phyloP scores from a whole-genome alignment of 2,113 vertebrate genomes.

The Myiopsitta monachus region DNA sequence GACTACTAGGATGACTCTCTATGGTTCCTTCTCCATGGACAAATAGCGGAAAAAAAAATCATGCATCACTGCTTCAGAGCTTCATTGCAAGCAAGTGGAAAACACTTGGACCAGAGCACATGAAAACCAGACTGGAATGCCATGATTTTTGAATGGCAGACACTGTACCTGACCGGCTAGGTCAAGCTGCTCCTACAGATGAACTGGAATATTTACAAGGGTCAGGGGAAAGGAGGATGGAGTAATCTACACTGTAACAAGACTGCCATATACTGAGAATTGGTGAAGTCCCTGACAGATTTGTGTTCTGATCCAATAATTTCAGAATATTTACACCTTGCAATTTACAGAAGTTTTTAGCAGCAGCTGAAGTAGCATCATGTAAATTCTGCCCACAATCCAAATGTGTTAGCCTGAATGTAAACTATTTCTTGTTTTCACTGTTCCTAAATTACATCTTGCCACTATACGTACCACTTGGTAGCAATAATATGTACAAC shows the following conservation, averaged over 20 bases:
- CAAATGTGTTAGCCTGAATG: background rate
- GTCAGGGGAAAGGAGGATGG: background rate
- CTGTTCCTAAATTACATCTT: background rate
- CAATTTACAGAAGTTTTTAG: background rate
- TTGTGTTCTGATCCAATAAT: background rate
- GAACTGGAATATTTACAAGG: background rate
- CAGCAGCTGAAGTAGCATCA: background rate
- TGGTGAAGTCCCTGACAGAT: background rate
- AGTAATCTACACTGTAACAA: background rate
- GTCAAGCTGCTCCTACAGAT: background rate
- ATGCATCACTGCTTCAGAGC: background rate
- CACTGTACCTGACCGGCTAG: background rate
- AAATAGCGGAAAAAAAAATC: background rate
- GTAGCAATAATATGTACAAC: background rate
- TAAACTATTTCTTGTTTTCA: background rate
- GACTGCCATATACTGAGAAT: background rate
- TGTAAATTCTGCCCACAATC: background rate
- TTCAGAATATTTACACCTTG: background rate
- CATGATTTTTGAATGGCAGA: background rate
- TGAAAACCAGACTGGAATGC: background rate
- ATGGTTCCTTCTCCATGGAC: background rate
- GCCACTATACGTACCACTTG: background rate
- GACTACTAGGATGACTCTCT: background rate
- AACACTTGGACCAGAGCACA: background rate
- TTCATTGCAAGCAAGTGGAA: background rate